Evolutionary conservation across 2,888 invertebrate genomes (phyloP), one percentile per base, ranked within the genome.

Genomic region (Megalurothrips usitatus): DNA sequence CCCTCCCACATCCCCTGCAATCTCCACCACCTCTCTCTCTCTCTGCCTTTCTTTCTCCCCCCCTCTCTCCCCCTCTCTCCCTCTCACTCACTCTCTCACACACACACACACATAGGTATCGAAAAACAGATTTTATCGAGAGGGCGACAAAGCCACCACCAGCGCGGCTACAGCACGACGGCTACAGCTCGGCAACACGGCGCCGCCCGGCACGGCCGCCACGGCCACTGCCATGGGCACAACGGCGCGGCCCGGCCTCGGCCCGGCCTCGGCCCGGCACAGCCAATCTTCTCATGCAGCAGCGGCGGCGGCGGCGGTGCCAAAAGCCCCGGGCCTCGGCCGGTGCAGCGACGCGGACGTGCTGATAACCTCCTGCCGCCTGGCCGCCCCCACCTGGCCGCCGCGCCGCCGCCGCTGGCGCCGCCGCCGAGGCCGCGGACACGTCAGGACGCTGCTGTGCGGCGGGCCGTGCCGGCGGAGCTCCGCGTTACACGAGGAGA

Each of bases 101-200:
- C 34, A 43, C 34, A 43, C 34, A 43, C 34, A 43, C 34, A 43
- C 58, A n/a, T 6, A 58, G 58, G 58, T 58, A 58, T 58, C 58
- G 58, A 58, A n/a, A 58, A 58, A 58, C n/a, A 19, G 58, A 58
- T 58, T 58, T 58, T 58, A 58, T 58, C 58, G 58, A n/a, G n/a
- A n/a, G 58, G 58, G 58, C 58, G 58, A 58, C 58, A 43, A 43
- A 43, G 34, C n/a, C 58, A 19, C 58, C n/a, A n/a, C n/a, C n/a
- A n/a, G n/a, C 19, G 17, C 58, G 58, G 58, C 14, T 14, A 14
- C 58, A 58, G 58, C 10, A 52, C 10, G 14, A 14, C 9, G 14
- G 49, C 49, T 11, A 14, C 49, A 52, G 52, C 52, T 52, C 17
- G 52, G 58, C 58, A 58, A 17, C 58, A 6, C 58, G n/a, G 58